phyloP scores from a whole-genome alignment of 2,113 vertebrate species.

The Corythornis madagascariensis region DNA sequence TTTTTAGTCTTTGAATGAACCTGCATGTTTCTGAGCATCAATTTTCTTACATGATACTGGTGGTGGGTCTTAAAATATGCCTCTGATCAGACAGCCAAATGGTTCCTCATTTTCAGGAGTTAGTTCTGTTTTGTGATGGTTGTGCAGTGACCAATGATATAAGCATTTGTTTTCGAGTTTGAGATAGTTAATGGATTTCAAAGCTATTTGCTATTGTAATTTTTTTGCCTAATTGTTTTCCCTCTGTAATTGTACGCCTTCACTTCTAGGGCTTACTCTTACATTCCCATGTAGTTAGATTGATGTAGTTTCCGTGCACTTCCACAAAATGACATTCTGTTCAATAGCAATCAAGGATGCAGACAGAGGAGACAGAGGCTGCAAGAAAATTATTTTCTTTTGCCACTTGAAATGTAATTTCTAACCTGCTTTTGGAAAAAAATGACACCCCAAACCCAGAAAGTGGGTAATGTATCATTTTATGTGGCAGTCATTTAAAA shows the following conservation, averaged over 20 bases:
- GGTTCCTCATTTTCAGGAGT: background rate
- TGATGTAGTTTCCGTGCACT: conserved; percentile 16
- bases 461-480: conserved; percentile 5
- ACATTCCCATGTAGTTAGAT: background rate
- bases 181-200: conserved; percentile 55
- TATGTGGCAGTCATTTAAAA: background rate
- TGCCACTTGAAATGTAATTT: conserved; percentile 34
- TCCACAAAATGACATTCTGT: background rate
- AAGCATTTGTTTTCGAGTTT: conserved; percentile 27
- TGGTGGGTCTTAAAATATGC: background rate
- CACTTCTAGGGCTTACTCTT: conserved; percentile 39
- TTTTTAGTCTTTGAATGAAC: background rate
- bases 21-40: background rate
- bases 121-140: background rate
- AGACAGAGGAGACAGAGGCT: background rate
- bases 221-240: conserved; percentile 50
- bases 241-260: conserved; percentile 30
- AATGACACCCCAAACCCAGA: background rate
- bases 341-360: conserved; percentile 20
- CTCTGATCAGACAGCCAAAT: background rate
- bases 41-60: background rate
- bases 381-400: conserved; percentile 17
- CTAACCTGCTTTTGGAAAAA: conserved; percentile 6
- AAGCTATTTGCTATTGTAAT: conserved; percentile 34
- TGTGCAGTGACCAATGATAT: background rate